Percentiles rank a stretch among this genome's conserved stretches.
phyloP scores from a whole-genome alignment of 2,797 vertebrate species.

The Tragopan temminckii region DNA sequence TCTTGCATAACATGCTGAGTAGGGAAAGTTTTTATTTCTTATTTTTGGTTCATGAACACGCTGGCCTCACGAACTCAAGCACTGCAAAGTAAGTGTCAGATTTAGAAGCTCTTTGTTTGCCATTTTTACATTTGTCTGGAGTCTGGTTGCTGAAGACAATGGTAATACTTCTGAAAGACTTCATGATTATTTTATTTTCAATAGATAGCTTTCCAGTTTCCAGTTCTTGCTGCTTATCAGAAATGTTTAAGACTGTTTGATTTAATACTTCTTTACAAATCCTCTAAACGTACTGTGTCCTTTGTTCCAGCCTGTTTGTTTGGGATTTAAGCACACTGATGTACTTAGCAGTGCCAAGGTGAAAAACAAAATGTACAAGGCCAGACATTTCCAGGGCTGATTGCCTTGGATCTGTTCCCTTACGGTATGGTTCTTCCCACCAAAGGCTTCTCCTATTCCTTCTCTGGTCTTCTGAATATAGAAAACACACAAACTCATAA shows the following conservation, averaged over 20 bases:
- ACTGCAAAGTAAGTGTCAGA: neutral
- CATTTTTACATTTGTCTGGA: neutral
- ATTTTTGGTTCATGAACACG: neutral
- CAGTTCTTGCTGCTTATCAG: neutral
- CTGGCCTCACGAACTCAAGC: neutral
- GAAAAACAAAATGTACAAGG: too few species aligned
- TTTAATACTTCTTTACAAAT: accelerated
- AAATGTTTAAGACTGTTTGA: neutral
- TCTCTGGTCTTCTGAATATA: neutral
- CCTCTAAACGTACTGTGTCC: accelerated
- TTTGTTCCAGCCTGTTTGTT: neutral
- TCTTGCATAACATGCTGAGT: neutral
- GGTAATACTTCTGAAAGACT: neutral
- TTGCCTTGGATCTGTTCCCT: neutral
- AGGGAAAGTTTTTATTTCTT: neutral
- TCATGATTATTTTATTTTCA: neutral
- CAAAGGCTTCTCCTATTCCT: neutral
- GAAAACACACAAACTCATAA: neutral
- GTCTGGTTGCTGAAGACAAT: neutral
- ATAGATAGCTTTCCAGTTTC: neutral
- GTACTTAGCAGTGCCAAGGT: neutral
- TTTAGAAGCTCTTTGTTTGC: neutral
- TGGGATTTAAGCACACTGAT: neutral
- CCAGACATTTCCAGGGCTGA: neutral
- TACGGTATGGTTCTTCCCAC: neutral